These are phyloP conservation scores for Himantopus leucocephalus DNA, from an alignment of 2,113 vertebrate species.

Conservation along the genomic window DNA sequence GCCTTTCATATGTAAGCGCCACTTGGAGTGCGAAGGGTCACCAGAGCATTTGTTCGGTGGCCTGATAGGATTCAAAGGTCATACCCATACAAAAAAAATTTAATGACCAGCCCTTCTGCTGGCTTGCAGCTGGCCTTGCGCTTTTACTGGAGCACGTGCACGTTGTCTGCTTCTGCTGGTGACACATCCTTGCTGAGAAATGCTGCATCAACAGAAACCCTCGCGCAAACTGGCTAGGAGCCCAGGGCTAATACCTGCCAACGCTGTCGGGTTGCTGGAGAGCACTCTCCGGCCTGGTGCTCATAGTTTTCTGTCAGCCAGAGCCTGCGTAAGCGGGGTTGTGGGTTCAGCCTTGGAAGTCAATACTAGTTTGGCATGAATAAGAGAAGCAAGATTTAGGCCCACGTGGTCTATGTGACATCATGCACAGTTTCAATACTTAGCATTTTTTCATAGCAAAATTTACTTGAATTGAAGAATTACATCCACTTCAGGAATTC, in stretches of 20 bases:
- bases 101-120: not conserved
- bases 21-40: not conserved
- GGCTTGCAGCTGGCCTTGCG: not conserved
- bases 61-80: not conserved
- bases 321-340: not conserved
- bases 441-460: not conserved
- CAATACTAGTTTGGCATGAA: not conserved
- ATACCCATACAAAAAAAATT: not conserved
- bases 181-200: not conserved
- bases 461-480: not conserved
- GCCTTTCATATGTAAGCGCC: not conserved
- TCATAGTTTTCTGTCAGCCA: not conserved
- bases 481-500: not conserved
- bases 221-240: not conserved
- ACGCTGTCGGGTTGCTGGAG: not conserved
- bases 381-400: not conserved
- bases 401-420: not conserved
- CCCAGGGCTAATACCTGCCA: conserved; percentile 2
- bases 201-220: not conserved
- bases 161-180: not conserved
- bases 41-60: not conserved
- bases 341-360: not conserved
- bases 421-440: not conserved
- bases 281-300: not conserved
- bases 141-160: not conserved